phyloP scores from a whole-genome alignment of 2,797 vertebrate genomes.

The Uromys caudimaculatus region DNA sequence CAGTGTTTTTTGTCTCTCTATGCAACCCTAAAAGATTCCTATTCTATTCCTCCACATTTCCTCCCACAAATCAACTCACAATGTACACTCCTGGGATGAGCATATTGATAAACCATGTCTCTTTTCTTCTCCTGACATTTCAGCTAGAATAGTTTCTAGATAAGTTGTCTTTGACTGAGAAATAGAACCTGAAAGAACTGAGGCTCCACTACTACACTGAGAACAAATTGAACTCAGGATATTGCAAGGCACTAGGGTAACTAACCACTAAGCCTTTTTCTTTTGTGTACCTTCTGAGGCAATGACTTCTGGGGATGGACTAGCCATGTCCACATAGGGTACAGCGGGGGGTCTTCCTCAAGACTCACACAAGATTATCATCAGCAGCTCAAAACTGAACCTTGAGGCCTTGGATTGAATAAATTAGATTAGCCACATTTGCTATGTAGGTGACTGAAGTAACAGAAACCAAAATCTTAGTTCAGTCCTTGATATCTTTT shows the following conservation, averaged over 20 bases:
- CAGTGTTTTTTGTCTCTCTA: background rate
- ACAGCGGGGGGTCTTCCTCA: accelerated
- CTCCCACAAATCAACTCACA: background rate
- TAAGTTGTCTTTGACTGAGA: background rate
- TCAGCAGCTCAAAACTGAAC: background rate
- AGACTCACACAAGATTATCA: background rate
- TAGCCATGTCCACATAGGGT: background rate
- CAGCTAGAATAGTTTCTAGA: background rate
- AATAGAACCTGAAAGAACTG: background rate
- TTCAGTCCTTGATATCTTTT: background rate
- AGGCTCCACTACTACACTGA: background rate
- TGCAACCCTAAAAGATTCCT: background rate
- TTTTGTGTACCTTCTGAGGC: background rate
- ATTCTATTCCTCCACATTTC: background rate
- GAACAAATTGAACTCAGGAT: background rate
- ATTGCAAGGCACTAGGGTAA: background rate
- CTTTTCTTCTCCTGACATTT: background rate
- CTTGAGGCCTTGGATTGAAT: background rate
- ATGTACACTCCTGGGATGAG: background rate
- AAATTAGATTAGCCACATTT: background rate
- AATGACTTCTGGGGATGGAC: background rate
- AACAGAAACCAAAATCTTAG: background rate
- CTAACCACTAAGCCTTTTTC: accelerated
- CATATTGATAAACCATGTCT: background rate
- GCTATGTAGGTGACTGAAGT: background rate